Evolutionary conservation across 2,797 vertebrate species (phyloP), one percentile per base, ranked within the genome.

Genomic region (Manis crassicaudata): DNA sequence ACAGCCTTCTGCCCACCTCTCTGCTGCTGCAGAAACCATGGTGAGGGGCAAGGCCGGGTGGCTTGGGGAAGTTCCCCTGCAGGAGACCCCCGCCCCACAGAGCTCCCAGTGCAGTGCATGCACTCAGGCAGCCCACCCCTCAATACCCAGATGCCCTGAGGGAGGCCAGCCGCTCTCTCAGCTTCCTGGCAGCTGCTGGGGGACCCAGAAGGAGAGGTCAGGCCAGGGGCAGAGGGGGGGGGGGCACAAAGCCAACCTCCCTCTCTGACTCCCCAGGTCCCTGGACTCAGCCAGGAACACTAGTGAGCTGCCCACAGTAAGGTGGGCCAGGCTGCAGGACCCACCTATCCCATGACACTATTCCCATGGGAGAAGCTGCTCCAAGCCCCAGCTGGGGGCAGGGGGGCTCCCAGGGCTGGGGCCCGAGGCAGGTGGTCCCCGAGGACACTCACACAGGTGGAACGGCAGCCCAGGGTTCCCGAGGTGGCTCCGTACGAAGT

Each of bases 401-500:
- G 40, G 60, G 43, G 87, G 35, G 8, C 29, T 37, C 0, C 32
- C 8, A 12, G 25, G 7, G 7, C n/a, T 7, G 2, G 5, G 7
- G 23, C 1, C 16, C 46, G 9, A 8, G 62, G 46, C 56, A 21
- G 56, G 93, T 65, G 79, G 43, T 16, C 52, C 16, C 16, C 1
- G 5, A 23, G 43, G 23, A 12, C 10, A 99, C 99, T 99, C 98
- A 99, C 99, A 99, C 80, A 99, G 97, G 98, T 99, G 99, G 97
- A 99, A 99, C 1, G 98, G 97, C 79, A 99, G 98, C 62, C 98
- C 97, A 1, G 99, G 98, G 89, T 99, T 98, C n/a, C 99, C 98
- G 97, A 99, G 98, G 95, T 99, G 99, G 97, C 97, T 99, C 97
- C 97, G 98, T 88, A 99, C 99, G 80, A 99, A 99, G 90, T 99